Evolutionary conservation across 2,797 vertebrate species (phyloP).

Genomic region (Brachyrhaphis roseni): DNA sequence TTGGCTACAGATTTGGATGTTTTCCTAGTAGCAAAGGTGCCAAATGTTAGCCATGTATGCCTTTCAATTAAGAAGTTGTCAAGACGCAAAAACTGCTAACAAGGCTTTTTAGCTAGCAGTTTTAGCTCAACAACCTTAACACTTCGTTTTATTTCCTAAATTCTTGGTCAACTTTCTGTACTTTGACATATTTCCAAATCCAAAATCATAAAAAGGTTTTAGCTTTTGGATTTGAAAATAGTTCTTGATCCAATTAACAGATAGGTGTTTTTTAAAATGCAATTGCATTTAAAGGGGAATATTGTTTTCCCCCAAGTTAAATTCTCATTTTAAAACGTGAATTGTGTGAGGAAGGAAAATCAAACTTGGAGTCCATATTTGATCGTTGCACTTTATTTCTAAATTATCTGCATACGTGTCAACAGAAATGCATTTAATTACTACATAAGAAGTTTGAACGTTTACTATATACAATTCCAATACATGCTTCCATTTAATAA

Average conservation of each 20-base stretch:
- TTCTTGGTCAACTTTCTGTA: neutral
- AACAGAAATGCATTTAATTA: conserved; percentile 29
- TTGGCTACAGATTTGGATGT: neutral
- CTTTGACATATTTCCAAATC: neutral
- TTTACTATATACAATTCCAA: conserved; percentile 19
- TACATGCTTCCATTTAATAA: conserved; percentile 70
- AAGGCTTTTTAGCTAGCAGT: neutral
- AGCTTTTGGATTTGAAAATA: neutral
- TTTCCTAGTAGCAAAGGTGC: neutral
- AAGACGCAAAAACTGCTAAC: neutral
- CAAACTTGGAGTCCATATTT: conserved; percentile 17
- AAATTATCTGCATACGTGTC: conserved; percentile 3
- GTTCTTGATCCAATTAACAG: neutral
- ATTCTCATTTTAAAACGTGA: neutral
- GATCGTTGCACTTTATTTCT: conserved; percentile 12
- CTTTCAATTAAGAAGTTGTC: neutral
- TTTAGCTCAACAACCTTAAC: neutral
- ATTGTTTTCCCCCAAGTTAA: neutral
- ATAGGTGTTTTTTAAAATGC: neutral
- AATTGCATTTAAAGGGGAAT: neutral
- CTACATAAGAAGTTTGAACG: neutral
- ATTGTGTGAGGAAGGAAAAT: neutral
- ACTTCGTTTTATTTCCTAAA: neutral
- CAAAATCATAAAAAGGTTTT: neutral
- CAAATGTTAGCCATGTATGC: neutral